Evolutionary conservation across 2,888 invertebrate genomes (phyloP), one percentile per base, ranked within the genome.

Genomic region (Pandemis heparana): DNA sequence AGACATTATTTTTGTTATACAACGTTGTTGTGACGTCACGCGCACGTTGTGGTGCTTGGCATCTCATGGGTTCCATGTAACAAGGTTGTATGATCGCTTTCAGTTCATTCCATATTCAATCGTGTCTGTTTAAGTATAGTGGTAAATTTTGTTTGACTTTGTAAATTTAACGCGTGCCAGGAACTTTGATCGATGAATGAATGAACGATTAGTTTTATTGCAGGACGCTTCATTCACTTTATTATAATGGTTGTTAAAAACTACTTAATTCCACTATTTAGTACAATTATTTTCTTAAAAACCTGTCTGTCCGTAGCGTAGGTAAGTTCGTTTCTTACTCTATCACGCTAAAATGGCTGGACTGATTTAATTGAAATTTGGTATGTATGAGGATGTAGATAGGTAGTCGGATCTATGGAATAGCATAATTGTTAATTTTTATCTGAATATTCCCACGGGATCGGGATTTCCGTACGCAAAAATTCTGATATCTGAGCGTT

Each of bases 1-100:
- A 38, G 23, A 53, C 46, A n/a, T 46, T 73, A 73, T 43, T 68
- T 68, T 68, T 48, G 67, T 68, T 68, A 56, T 73, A 68, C 62
- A 73, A 73, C 59, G 64, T 73, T 68, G 46, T 56, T 0, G 41
- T 73, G 73, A 73, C 73, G 73, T 73, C 73, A 68, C 63, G 16
- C 48, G 43, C 67, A 61, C 61, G 43, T 32, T 46, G 63, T 64
- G 51, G 51, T 38, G 38, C 32, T 65, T 51, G 51, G 65, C 63
- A 63, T 46, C 46, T 56, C 23, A 56, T 53, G 51, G 14, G 51
- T n/a, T 53, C 51, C 51, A 4, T 56, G 23, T 9, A 1, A 56
- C 18, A 56, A 56, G 23, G 56, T 56, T 56, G 12, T 56, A 56
- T 23, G 56, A 12, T 12, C 5, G 7, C 23, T 10, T 10, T 10